Evolutionary conservation across 2,888 invertebrate genomes (phyloP).

Genomic region (Hemicrepidius hirtus): DNA sequence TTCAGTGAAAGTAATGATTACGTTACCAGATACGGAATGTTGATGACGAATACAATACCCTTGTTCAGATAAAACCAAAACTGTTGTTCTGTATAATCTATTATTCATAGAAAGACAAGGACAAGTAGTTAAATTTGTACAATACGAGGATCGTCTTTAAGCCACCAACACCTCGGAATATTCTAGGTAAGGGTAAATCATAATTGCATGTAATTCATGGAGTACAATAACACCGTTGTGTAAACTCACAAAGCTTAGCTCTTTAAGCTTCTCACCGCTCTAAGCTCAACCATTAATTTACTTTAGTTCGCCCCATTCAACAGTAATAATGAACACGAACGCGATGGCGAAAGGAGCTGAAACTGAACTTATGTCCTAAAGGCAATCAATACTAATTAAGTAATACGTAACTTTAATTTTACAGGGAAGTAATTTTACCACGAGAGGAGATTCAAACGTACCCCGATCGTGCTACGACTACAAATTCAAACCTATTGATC

Average conservation of each 20-base stretch:
- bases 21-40: no score
- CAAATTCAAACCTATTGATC: slow-evolving; percentile 46
- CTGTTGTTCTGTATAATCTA: no score
- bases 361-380: slow-evolving; percentile 25
- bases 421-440: slow-evolving; percentile 16
- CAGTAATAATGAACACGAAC: slow-evolving; percentile 32
- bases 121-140: neutral
- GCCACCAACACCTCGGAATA: slow-evolving; percentile 11
- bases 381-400: slow-evolving; percentile 32
- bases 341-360: slow-evolving; percentile 1
- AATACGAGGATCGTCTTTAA: neutral
- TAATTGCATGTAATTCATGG: neutral
- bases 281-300: slow-evolving; percentile 37
- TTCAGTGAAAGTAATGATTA: no score
- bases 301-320: slow-evolving; percentile 22
- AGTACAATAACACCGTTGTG: slow-evolving; percentile 18
- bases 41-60: no score
- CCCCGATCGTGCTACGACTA: slow-evolving; percentile 13
- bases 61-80: no score
- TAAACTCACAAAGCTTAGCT: slow-evolving; percentile 4
- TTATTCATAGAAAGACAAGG: no score
- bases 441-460: slow-evolving; percentile 14
- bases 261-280: slow-evolving; percentile 6
- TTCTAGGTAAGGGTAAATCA: neutral
- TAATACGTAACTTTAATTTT: slow-evolving; percentile 31